These are phyloP conservation scores for Phacellophora camtschatica DNA, from an alignment of 30 jellyfish, hydroid and myxozoan species.

Conservation along the genomic window DNA sequence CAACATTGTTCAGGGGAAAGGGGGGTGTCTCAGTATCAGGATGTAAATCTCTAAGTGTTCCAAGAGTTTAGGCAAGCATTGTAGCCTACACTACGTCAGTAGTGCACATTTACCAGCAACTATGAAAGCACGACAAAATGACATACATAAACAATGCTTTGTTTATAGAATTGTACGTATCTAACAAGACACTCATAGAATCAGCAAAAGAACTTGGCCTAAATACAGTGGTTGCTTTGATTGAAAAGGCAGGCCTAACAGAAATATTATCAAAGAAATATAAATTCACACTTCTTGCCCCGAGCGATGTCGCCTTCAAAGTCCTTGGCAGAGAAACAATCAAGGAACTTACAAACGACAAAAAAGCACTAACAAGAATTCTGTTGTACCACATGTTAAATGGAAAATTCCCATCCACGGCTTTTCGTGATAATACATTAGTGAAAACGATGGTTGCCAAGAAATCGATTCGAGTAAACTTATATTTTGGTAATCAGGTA, in stretches of 20 bases:
- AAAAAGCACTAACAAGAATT: slow-evolving; percentile 22
- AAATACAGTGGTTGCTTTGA: slow-evolving; percentile 14
- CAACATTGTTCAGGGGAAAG: no score
- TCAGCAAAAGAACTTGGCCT: slow-evolving; percentile 32
- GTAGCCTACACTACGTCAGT: no score
- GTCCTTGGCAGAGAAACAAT: slow-evolving; percentile 1
- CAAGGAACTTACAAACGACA: background rate
- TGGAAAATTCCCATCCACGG: slow-evolving; percentile 61
- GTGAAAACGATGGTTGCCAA: slow-evolving; percentile 35
- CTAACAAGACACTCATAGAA: slow-evolving; percentile 35
- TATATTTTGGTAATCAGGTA: slow-evolving; percentile 35
- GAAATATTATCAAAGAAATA: slow-evolving; percentile 2
- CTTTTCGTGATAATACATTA: slow-evolving; percentile 21
- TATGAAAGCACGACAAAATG: no score
- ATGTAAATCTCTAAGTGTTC: no score
- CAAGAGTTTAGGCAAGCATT: no score
- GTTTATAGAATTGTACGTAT: slow-evolving; percentile 57
- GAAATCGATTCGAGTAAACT: slow-evolving; percentile 38
- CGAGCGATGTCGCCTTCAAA: slow-evolving; percentile 50
- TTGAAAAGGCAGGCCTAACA: slow-evolving; percentile 40
- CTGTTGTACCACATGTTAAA: slow-evolving; percentile 43
- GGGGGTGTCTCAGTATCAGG: no score
- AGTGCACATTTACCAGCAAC: no score
- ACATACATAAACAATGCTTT: no score
- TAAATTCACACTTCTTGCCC: slow-evolving; percentile 61